Conservation (phyloP, 2,888 invertebrate species). For the Stenchaetothrips biformis region DNA sequence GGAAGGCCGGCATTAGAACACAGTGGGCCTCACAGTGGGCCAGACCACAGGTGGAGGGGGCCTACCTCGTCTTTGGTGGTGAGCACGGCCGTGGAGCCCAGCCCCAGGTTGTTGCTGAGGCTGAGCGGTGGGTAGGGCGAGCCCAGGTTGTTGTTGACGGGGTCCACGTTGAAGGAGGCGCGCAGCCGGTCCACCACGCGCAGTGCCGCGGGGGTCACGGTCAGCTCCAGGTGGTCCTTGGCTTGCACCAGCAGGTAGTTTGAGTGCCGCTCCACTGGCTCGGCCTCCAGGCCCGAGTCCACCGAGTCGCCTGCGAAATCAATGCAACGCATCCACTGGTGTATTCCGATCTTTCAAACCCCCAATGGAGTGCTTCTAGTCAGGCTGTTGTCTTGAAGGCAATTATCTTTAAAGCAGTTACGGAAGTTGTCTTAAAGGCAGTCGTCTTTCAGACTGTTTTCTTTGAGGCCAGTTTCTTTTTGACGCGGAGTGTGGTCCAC, state of each 20-base stretch:
- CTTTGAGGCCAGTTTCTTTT: too few relatives aligned
- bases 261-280: slow-evolving; percentile 50
- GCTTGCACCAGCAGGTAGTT: slow-evolving; percentile 66
- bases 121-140: slow-evolving; percentile 47
- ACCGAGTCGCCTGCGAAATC: slow-evolving; percentile 47
- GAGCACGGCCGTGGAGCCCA: slow-evolving; percentile 42
- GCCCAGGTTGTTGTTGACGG: slow-evolving; percentile 29
- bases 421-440: slow-evolving; percentile 22
- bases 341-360: too few relatives aligned
- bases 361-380: too few relatives aligned
- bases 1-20: background rate
- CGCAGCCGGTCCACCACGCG: slow-evolving; percentile 52
- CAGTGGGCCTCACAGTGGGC: too few relatives aligned
- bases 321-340: too few relatives aligned
- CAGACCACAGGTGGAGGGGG: too few relatives aligned
- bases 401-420: slow-evolving; percentile 12
- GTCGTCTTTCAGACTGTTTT: background rate
- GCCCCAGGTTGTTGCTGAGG: slow-evolving; percentile 59
- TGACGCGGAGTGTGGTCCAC: slow-evolving; percentile 28
- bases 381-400: background rate
- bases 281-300: slow-evolving; percentile 52
- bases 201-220: slow-evolving; percentile 62
- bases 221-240: slow-evolving; percentile 60
- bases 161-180: slow-evolving; percentile 47
- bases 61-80: slow-evolving; percentile 43